These are phyloP conservation scores for Nasonia longicornis DNA, from an alignment of 1,140 invertebrate genomes.

Conservation along the genomic window DNA sequence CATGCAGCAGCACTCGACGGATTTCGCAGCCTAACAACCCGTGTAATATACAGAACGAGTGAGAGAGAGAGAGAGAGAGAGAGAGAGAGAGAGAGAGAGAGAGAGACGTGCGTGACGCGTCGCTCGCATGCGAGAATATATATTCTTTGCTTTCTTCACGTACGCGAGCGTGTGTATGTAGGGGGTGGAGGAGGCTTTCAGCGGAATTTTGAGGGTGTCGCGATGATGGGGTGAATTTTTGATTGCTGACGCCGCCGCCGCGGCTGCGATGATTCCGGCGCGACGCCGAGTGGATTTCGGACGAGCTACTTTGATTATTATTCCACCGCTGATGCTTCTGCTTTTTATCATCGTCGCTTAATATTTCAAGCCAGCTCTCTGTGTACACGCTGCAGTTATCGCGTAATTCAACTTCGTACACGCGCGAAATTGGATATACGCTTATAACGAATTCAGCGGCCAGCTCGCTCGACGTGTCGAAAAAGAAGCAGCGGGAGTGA, in stretches of 20 bases:
- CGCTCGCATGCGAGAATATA: not conserved
- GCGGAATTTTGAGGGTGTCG: not conserved
- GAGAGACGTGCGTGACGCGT: not conserved
- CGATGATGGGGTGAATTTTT: not conserved
- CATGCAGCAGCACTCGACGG: conserved; percentile 9
- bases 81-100: too few species aligned
- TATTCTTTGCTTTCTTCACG: not conserved
- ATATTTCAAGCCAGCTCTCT: too few species aligned
- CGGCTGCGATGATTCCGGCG: not conserved
- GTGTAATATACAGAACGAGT: not conserved
- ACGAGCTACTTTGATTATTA: not conserved
- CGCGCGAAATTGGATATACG: too few species aligned
- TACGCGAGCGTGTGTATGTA: not conserved
- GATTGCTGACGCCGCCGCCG: not conserved
- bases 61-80: too few species aligned
- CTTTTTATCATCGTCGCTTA: too few species aligned
- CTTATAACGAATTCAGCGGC: too few species aligned
- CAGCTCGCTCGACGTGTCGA: too few species aligned
- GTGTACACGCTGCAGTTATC: too few species aligned
- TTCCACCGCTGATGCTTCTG: too few species aligned
- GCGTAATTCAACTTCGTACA: too few species aligned
- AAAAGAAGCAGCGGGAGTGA: too few species aligned
- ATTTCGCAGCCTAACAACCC: conserved; percentile 20
- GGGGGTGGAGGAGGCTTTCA: not conserved
- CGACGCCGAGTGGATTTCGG: not conserved